A percentile compares a stretch with the other conserved stretches of the same genome.
These are phyloP conservation scores for Notolabrus celidotus DNA, from an alignment of 2,797 vertebrate species.

Conservation along the genomic window DNA sequence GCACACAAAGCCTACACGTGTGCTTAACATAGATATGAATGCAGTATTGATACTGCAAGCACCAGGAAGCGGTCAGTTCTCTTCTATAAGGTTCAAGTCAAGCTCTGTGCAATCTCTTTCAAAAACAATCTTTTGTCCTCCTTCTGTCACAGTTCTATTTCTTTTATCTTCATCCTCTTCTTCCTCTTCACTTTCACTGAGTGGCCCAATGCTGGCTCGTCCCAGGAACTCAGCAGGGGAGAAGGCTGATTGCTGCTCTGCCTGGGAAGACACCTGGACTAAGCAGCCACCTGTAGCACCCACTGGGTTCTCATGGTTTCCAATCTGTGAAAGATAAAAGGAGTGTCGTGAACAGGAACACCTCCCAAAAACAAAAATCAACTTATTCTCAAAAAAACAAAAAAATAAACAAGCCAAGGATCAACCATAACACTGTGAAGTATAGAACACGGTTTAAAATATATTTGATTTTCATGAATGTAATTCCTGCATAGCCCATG, in stretches of 20 bases:
- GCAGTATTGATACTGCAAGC: constrained; percentile 53
- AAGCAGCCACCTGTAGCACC: constrained; percentile 66
- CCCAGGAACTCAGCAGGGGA: constrained; percentile 85
- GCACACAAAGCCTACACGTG: constrained; percentile 59
- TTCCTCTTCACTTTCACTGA: constrained; percentile 91
- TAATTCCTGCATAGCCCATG: too few relatives aligned
- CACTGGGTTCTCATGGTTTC: constrained; percentile 72
- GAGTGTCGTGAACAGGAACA: neutral
- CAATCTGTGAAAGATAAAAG: constrained; percentile 69
- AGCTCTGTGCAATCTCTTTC: constrained; percentile 95
- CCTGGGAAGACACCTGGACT: constrained; percentile 69
- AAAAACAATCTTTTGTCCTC: constrained; percentile 86
- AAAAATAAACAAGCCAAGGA: neutral
- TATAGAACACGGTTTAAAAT: too few relatives aligned
- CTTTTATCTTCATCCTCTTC: constrained; percentile 84
- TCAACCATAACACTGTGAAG: neutral
- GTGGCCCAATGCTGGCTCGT: constrained; percentile 84
- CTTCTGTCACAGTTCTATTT: constrained; percentile 68
- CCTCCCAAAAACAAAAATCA: neutral
- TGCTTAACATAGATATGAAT: constrained; percentile 70
- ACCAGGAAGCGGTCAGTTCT: constrained; percentile 86
- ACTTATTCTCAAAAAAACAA: neutral
- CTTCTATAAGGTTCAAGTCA: constrained; percentile 94
- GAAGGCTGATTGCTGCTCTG: constrained; percentile 74
- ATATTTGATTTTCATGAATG: too few relatives aligned